Evolutionary conservation across 2,888 invertebrate genomes (phyloP).

Genomic region (Hirtodrosophila histrioides): DNA sequence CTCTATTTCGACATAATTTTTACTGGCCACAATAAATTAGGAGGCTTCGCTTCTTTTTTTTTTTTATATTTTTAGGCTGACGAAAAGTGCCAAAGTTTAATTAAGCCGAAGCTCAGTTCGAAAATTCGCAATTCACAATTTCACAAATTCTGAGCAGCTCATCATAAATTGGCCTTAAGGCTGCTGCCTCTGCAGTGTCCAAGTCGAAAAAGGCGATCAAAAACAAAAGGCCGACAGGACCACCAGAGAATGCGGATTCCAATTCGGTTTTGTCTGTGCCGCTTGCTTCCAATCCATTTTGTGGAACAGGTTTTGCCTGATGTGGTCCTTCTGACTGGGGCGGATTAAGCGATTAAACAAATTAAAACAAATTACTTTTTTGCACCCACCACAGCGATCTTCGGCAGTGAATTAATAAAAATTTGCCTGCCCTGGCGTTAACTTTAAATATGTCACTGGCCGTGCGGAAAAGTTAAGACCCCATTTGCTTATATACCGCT

Average conservation of each 20-base stretch:
- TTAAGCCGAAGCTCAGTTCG: constrained; percentile 53
- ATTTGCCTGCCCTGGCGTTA: constrained; percentile 62
- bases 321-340: constrained; percentile 14
- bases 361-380: constrained; percentile 82
- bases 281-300: constrained; percentile 52
- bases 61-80: constrained; percentile 29
- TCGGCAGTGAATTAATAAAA: constrained; percentile 76
- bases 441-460: constrained; percentile 59
- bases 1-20: constrained; percentile 71
- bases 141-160: constrained; percentile 42
- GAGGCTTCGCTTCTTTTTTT: no score
- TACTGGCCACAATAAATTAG: constrained; percentile 62
- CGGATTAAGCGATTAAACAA: constrained; percentile 82
- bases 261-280: constrained; percentile 29
- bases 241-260: constrained; percentile 62
- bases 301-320: constrained; percentile 45
- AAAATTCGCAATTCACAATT: constrained; percentile 31
- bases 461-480: constrained; percentile 28
- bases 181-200: constrained; percentile 2
- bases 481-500: constrained; percentile 21
- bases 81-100: constrained; percentile 76
- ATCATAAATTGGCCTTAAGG: constrained; percentile 74
- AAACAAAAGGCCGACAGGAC: constrained; percentile 78
- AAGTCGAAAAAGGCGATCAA: constrained; percentile 52
- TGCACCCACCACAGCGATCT: constrained; percentile 72